Percentiles rank a stretch among this genome's conserved stretches.
Conservation (phyloP, 2,113 vertebrate species). For the Cyphomyrus plagiostoma region DNA sequence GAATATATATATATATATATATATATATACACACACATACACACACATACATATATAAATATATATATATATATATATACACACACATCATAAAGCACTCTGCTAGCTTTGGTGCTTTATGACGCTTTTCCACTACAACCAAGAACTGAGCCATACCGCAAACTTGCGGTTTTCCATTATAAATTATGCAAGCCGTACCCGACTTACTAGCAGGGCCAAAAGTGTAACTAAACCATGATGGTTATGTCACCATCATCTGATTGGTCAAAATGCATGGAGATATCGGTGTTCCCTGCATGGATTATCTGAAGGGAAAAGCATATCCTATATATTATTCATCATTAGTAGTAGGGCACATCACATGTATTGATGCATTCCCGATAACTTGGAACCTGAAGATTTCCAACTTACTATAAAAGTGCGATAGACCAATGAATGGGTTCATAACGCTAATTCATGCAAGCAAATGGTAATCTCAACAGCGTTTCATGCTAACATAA, state of each 20-base stretch:
- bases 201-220: not conserved
- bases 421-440: not conserved
- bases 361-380: not conserved
- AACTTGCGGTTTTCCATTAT: not conserved
- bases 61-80: no score
- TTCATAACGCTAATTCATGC: not conserved
- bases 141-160: not conserved
- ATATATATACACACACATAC: no score
- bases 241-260: not conserved
- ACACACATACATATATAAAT: no score
- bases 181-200: not conserved
- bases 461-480: not conserved
- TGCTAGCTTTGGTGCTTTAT: not conserved
- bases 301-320: not conserved
- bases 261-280: not conserved
- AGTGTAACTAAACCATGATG: not conserved
- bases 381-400: not conserved
- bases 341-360: not conserved
- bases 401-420: not conserved
- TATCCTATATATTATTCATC: not conserved
- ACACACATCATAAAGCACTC: no score
- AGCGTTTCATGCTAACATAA: not conserved
- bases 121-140: no score
- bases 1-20: no score
- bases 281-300: not conserved